Evolutionary conservation across 2,888 invertebrate genomes (phyloP).

Genomic region (Plusia festucae): DNA sequence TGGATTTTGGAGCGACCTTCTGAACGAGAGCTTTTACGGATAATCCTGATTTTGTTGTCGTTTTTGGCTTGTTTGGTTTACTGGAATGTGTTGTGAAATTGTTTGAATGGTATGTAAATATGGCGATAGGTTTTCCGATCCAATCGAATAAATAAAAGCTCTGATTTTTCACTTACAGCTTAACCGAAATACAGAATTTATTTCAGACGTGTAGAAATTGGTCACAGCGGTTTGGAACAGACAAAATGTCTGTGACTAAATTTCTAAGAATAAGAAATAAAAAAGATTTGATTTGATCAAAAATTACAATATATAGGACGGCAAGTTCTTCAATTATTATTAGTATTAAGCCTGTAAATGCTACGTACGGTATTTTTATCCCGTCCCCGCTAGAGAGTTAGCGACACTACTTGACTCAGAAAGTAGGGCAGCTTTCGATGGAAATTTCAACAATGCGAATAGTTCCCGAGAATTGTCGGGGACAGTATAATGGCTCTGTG

Average conservation of each 20-base stretch:
- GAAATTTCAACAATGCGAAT: conserved; percentile 53
- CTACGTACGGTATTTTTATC: conserved; percentile 29
- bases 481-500: conserved; percentile 47
- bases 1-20: conserved; percentile 24
- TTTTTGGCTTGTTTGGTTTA: background rate
- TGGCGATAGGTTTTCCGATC: background rate
- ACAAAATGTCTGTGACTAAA: too few relatives aligned
- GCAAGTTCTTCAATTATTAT: conserved; percentile 10
- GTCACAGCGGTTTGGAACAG: too few relatives aligned
- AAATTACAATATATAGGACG: too few relatives aligned
- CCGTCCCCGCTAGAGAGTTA: conserved; percentile 19
- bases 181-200: background rate
- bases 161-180: background rate
- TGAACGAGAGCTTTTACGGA: background rate
- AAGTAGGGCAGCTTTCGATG: conserved; percentile 55
- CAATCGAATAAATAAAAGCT: background rate
- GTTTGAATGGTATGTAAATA: background rate
- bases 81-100: background rate
- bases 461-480: conserved; percentile 51
- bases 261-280: too few relatives aligned
- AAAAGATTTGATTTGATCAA: too few relatives aligned
- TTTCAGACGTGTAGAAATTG: background rate
- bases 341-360: conserved; percentile 20
- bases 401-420: conserved; percentile 46
- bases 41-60: conserved; percentile 7